phyloP scores from a whole-genome alignment of 2,888 invertebrate species.

The Priocnemis perturbator region DNA sequence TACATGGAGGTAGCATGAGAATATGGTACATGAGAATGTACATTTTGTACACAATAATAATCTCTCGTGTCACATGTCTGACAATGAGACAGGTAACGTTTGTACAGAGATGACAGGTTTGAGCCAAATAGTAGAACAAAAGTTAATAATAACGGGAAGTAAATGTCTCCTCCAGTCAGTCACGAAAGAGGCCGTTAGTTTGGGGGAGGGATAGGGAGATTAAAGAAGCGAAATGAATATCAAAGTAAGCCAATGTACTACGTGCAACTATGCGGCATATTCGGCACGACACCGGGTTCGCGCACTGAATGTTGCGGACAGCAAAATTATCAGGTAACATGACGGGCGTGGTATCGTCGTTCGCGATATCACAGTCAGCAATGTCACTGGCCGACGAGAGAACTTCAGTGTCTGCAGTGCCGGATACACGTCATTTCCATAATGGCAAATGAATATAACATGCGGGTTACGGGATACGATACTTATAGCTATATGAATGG shows the following conservation, averaged over 20 bases:
- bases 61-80: background rate
- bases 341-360: no score
- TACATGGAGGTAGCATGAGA: background rate
- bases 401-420: background rate
- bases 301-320: no score
- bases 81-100: background rate
- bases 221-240: constrained; percentile 13
- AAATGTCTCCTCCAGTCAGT: constrained; percentile 74
- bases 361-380: no score
- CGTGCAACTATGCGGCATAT: no score
- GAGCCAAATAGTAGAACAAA: constrained; percentile 61
- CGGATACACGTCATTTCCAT: constrained; percentile 8
- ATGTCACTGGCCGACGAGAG: no score
- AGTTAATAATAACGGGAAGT: constrained; percentile 61
- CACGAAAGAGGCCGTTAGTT: constrained; percentile 71
- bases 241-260: constrained; percentile 2
- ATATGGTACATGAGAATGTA: background rate
- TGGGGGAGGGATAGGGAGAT: constrained; percentile 35
- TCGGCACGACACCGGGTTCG: no score
- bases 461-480: constrained; percentile 55
- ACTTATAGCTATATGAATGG: constrained; percentile 66
- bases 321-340: background rate
- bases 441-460: constrained; percentile 52
- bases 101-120: constrained; percentile 61
- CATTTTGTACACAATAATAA: background rate